Percentiles rank a stretch among this genome's conserved stretches.
Conservation (phyloP, 1,140 invertebrate species). For the Drosophila ambigua region DNA sequence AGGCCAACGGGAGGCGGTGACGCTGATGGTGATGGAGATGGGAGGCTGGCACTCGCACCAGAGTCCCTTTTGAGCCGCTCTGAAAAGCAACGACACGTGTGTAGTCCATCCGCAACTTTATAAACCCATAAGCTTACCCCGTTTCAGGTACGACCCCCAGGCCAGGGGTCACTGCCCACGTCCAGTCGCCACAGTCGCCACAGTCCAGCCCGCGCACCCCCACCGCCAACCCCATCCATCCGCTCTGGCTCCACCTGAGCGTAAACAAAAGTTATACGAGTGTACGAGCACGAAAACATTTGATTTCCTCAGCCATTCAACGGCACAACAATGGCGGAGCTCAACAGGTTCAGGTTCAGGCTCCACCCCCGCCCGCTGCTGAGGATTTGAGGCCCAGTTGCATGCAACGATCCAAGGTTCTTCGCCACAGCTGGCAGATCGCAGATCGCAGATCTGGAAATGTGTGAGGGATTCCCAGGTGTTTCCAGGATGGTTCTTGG, state of each 20-base stretch:
- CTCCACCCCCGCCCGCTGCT: too few relatives aligned
- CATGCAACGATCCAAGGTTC: too few relatives aligned
- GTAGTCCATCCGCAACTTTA: conserved; percentile 50
- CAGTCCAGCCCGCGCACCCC: too few relatives aligned
- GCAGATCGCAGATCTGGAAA: too few relatives aligned
- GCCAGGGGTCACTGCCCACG: conserved; percentile 4
- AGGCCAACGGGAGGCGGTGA: not conserved
- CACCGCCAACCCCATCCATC: not conserved
- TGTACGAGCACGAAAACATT: conserved; percentile 25
- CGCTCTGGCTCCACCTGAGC: not conserved
- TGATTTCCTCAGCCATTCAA: conserved; percentile 18
- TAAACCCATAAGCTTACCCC: conserved; percentile 46
- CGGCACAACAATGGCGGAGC: not conserved
- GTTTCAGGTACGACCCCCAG: conserved; percentile 25
- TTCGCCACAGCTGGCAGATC: too few relatives aligned
- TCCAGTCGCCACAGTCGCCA: too few relatives aligned
- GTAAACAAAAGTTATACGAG: conserved; percentile 37
- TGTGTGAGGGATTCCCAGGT: too few relatives aligned
- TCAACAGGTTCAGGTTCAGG: conserved; percentile 29
- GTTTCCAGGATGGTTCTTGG: too few relatives aligned
- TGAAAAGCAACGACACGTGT: conserved; percentile 37
- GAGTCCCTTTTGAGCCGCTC: conserved; percentile 16
- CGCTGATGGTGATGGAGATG: too few relatives aligned
- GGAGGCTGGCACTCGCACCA: too few relatives aligned
- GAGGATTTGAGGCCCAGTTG: too few relatives aligned